phyloP scores from a whole-genome alignment of 2,888 invertebrate species.

The Glaucopsyche alexis region DNA sequence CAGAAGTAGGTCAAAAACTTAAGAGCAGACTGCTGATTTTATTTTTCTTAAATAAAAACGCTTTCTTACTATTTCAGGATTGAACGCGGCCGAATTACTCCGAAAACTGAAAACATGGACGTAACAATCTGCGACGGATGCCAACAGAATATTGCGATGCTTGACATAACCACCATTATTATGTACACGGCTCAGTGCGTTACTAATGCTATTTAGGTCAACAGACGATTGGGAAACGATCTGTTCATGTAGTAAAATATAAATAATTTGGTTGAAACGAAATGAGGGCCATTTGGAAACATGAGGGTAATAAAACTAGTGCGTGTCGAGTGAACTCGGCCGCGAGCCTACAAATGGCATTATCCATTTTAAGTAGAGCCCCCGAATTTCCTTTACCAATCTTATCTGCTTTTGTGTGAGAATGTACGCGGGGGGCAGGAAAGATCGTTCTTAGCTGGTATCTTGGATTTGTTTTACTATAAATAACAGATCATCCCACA shows the following conservation, averaged over 20 bases:
- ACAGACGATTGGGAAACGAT: conserved; percentile 77
- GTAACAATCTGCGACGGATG: conserved; percentile 37
- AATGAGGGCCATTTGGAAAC: conserved; percentile 80
- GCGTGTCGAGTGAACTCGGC: conserved; percentile 74
- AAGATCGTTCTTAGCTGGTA: conserved; percentile 51
- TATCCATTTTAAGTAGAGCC: conserved; percentile 55
- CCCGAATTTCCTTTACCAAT: conserved; percentile 46
- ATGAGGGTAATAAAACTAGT: conserved; percentile 80
- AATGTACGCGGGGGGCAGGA: conserved; percentile 45
- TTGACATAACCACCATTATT: conserved; percentile 66
- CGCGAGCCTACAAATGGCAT: conserved; percentile 57
- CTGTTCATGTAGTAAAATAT: conserved; percentile 76
- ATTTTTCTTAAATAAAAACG: neutral
- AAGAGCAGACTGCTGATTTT: no score
- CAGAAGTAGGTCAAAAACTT: no score
- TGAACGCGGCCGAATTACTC: neutral
- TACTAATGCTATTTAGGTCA: conserved; percentile 75
- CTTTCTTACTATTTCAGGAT: neutral
- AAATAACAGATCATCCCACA: conserved; percentile 46
- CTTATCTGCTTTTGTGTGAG: conserved; percentile 39
- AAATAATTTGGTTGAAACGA: conserved; percentile 77
- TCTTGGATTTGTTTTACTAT: conserved; percentile 56
- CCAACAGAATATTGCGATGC: conserved; percentile 35
- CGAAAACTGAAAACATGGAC: neutral
- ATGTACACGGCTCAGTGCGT: conserved; percentile 70